Conservation (phyloP, 2,113 vertebrate genomes). For the Tauraco erythrolophus region DNA sequence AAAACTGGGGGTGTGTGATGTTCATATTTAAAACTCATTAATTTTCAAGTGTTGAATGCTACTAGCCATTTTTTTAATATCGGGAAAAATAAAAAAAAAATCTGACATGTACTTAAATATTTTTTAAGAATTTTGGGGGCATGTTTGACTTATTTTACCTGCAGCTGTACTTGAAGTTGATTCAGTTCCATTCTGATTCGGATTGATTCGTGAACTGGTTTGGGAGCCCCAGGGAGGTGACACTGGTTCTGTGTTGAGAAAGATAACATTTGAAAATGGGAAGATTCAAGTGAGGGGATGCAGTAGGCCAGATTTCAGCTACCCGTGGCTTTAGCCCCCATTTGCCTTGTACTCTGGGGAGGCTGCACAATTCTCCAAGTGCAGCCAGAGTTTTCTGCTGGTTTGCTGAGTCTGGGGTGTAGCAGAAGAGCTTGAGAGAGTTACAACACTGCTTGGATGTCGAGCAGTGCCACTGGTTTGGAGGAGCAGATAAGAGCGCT, state of each 20-base stretch:
- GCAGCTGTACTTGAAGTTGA: not conserved
- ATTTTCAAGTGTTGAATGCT: not conserved
- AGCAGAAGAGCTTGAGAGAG: not conserved
- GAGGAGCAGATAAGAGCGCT: not conserved
- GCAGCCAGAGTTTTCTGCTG: not conserved
- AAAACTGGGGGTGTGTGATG: not conserved
- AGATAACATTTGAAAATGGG: not conserved
- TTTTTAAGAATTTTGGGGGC: not conserved
- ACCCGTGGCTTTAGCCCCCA: not conserved
- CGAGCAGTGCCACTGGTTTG: not conserved
- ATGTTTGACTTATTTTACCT: not conserved
- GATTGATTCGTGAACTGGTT: not conserved
- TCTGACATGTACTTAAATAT: not conserved
- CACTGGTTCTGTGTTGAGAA: not conserved
- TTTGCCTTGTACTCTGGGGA: not conserved
- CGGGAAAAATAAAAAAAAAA: not conserved
- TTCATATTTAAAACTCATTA: slow-evolving; percentile 23
- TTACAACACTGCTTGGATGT: not conserved
- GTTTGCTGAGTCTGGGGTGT: not conserved
- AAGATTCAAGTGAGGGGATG: not conserved
- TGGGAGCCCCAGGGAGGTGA: not conserved
- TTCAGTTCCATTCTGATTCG: not conserved
- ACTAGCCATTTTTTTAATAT: not conserved
- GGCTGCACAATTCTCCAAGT: not conserved
- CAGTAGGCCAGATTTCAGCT: not conserved